Evolutionary conservation across 2,797 vertebrate species (phyloP).

Genomic region (Syngnathus rostellatus): DNA sequence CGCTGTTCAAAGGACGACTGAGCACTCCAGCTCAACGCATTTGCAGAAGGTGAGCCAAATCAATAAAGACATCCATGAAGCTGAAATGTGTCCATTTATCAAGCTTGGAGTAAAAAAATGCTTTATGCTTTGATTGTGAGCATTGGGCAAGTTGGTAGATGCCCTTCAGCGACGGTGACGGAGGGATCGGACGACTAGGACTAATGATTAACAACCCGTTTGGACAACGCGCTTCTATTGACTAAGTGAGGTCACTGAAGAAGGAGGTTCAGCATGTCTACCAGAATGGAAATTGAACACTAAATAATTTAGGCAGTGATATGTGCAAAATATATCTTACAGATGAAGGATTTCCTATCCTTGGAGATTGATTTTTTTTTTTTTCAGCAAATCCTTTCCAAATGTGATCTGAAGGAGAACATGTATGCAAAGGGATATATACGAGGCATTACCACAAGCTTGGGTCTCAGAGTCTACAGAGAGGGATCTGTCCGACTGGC

Average conservation of each 20-base stretch:
- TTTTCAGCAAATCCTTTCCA: not conserved
- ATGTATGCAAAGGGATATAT: not conserved
- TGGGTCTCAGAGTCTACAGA: constrained; percentile 74
- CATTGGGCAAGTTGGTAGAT: not conserved
- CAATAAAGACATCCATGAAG: not conserved
- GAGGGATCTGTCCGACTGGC: constrained; percentile 71
- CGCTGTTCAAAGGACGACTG: not conserved
- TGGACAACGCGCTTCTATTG: not conserved
- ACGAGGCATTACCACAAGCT: constrained; percentile 60
- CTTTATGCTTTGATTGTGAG: constrained; percentile 21
- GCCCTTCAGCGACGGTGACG: constrained; percentile 22
- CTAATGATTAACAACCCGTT: not conserved
- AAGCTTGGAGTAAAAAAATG: constrained; percentile 26
- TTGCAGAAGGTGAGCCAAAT: not conserved
- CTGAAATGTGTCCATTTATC: constrained; percentile 22
- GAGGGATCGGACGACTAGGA: constrained; percentile 19
- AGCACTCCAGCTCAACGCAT: too few species aligned
- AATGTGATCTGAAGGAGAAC: not conserved
- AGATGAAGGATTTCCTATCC: not conserved
- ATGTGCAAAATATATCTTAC: not conserved
- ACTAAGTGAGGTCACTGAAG: not conserved
- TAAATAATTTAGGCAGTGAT: not conserved
- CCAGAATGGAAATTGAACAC: not conserved
- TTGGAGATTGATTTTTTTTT: not conserved
- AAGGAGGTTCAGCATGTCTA: not conserved